These are phyloP conservation scores for Eremophila alpestris DNA, from an alignment of 2,797 vertebrate genomes.

Conservation along the genomic window DNA sequence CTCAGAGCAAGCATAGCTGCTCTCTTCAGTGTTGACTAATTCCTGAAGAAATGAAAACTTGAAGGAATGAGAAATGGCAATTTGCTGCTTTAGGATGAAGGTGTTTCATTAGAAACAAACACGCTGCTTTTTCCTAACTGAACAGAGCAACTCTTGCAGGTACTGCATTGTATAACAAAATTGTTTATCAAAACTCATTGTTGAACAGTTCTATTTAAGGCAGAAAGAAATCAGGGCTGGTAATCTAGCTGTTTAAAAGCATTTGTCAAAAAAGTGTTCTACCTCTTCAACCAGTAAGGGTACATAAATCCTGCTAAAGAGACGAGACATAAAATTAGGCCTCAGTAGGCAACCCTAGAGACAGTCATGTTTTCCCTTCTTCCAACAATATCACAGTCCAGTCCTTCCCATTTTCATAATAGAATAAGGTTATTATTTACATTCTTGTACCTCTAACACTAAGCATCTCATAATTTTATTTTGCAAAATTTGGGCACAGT, in stretches of 20 bases:
- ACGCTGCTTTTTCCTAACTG: not conserved
- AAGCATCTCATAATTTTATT: not conserved
- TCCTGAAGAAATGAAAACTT: not conserved
- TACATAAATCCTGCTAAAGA: not conserved
- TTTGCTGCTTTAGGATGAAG: not conserved
- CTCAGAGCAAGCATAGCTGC: not conserved
- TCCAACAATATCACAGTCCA: not conserved
- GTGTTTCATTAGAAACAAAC: not conserved
- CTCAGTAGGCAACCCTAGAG: not conserved
- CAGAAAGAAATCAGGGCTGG: not conserved
- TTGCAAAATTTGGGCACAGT: not conserved
- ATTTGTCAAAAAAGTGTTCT: not conserved
- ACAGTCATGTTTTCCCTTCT: not conserved
- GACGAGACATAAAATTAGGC: not conserved
- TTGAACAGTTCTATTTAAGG: not conserved
- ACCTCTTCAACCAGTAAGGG: not conserved
- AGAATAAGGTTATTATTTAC: not conserved
- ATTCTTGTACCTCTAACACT: not conserved
- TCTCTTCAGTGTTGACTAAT: not conserved
- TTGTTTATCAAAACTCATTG: not conserved
- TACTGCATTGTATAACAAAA: not conserved
- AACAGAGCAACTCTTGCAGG: not conserved
- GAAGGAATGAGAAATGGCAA: not conserved
- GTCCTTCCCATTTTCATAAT: not conserved
- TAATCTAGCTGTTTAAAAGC: not conserved